Evolutionary conservation across 2,113 vertebrate genomes (phyloP).

Genomic region (Centrocercus urophasianus): DNA sequence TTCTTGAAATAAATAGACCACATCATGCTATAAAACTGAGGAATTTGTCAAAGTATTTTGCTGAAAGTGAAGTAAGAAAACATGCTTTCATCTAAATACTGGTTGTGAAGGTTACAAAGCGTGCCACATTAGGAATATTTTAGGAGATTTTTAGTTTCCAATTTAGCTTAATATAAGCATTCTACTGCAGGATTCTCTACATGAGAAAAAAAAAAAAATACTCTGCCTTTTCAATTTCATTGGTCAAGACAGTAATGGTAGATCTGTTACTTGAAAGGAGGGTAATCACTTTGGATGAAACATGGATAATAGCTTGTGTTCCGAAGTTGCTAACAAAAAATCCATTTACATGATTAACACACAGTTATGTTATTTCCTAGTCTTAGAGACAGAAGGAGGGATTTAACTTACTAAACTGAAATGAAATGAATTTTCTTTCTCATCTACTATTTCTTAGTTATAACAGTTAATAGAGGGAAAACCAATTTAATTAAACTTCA

Average conservation of each 20-base stretch:
- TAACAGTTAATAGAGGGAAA: constrained; percentile 10
- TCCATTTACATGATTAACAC: not conserved
- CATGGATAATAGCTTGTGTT: accelerated
- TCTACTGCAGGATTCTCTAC: not conserved
- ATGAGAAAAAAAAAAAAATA: not conserved
- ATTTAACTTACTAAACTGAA: constrained; percentile 20
- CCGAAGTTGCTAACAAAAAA: constrained; percentile 15
- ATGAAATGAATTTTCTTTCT: constrained; percentile 25
- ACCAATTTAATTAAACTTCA: constrained; percentile 43
- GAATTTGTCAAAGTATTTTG: not conserved
- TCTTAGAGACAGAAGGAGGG: not conserved
- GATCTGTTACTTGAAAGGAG: not conserved
- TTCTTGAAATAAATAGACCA: not conserved
- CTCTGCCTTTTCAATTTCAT: not conserved
- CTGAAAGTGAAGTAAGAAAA: not conserved
- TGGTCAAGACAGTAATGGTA: not conserved
- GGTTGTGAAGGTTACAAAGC: not conserved
- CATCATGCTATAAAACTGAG: not conserved
- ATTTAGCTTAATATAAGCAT: accelerated
- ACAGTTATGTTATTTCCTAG: constrained; percentile 3
- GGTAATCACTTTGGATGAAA: not conserved
- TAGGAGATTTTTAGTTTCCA: not conserved
- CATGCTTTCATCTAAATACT: not conserved
- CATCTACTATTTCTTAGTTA: not conserved
- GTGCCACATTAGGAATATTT: not conserved